Base-by-base conservation (phyloP, 2,888 invertebrate species). In the Zygaena filipendulae region DNA sequence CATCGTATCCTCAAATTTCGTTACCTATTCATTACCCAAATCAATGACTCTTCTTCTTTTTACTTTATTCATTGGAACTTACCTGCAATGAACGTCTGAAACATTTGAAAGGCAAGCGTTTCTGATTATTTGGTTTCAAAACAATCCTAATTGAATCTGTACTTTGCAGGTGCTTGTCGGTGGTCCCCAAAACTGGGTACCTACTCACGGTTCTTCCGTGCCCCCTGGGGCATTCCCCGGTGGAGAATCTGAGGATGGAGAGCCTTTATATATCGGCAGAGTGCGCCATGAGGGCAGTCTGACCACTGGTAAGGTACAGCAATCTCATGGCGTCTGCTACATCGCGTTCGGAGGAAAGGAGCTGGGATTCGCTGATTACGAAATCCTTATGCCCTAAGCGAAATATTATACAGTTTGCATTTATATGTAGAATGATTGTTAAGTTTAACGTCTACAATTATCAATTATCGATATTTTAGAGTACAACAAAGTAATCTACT, bases 291-390 rank as follows among this genome's bases (percentile, higher is more conserved):
- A 92, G 43, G 91, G 88, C 32, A 84, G 87, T 33, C 40, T 90
- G 24, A 91, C 91, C 12, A 82, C 87, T 13, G 92, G 93, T 50
- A 93, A 94, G 71, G 87, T 94, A 2, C 93, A 94, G 48, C 87
- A 88, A 19, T 90, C 90, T 5, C 92, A 92, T 52, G 88, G 84
- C 13, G 87, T 87, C 29, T 87, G 89, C 59, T 94, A 94, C 83
- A 91, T 94, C 66, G 85, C 93, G 8, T 94, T 86, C 55, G 91
- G 77, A 1, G 92, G 93, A 22, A 83, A 87, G 47, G 94, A 94
- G 58, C 61, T 92, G 31, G 85, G 87, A 25, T 91, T 87, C 80
- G 83, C 84, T n/a, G 88, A 91, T 27, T 94, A 88, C 55, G 93
- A 94, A 79, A 74, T 94, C 45, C 85, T 92, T 33, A 72, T 85